phyloP scores from a whole-genome alignment of 1,140 invertebrate genomes.

The Pygmarrhopalites habei region DNA sequence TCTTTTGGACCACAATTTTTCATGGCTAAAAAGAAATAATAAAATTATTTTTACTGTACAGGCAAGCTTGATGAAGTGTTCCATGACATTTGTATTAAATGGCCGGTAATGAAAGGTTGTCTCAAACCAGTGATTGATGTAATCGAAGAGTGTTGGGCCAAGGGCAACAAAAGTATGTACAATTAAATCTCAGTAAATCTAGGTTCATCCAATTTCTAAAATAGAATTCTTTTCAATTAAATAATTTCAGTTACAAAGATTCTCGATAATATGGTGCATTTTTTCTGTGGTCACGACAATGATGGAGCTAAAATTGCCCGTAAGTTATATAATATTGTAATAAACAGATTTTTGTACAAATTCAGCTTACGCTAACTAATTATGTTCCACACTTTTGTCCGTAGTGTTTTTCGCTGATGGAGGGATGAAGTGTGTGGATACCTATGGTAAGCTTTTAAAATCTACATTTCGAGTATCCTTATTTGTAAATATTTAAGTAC shows the following conservation, averaged over 20 bases:
- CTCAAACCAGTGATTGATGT: constrained; percentile 5
- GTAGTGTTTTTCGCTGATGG: constrained; percentile 16
- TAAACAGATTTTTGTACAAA: no score
- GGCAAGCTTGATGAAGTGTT: constrained; percentile 14
- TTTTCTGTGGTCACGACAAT: constrained; percentile 25
- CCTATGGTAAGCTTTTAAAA: no score
- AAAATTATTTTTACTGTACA: no score
- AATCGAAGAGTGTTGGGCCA: constrained; percentile 21
- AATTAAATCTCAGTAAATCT: no score
- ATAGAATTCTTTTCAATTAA: no score
- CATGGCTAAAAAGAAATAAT: no score
- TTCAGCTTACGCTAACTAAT: not conserved
- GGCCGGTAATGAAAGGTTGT: constrained; percentile 14
- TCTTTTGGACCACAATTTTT: no score
- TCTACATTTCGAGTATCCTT: no score
- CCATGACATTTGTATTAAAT: constrained; percentile 10
- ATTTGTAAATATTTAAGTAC: no score
- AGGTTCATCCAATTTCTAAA: no score
- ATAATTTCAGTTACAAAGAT: constrained; percentile 18
- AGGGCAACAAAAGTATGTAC: constrained; percentile 21
- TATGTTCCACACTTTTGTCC: not conserved
- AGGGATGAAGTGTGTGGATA: constrained; percentile 14
- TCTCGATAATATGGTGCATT: constrained; percentile 13
- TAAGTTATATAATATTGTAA: constrained; percentile 1
- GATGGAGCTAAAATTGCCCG: constrained; percentile 18